Conservation (phyloP, 2,113 vertebrate species). For the Sterna hirundo region DNA sequence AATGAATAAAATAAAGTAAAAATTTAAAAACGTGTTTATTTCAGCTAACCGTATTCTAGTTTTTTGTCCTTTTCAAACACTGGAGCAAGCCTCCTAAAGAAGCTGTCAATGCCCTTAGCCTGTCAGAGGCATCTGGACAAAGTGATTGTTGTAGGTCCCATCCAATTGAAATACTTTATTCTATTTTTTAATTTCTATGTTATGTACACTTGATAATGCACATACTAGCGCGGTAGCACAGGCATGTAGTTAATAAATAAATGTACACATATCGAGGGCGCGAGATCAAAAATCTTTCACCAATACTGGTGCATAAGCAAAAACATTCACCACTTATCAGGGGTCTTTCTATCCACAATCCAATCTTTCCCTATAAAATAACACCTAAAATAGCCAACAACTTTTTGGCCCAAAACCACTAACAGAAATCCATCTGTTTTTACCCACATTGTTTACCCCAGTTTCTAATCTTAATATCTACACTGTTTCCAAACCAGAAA, state of each 20-base stretch:
- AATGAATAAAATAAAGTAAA: not conserved
- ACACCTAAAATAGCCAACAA: not conserved
- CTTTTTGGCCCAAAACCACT: not conserved
- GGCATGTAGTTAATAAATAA: not conserved
- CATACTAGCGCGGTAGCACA: not conserved
- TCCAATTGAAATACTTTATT: not conserved
- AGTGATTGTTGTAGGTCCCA: not conserved
- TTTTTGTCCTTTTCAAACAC: not conserved
- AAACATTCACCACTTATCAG: not conserved
- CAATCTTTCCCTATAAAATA: not conserved
- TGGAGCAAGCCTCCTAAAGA: not conserved
- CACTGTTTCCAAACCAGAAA: not conserved
- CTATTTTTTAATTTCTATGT: not conserved
- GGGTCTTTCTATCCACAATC: not conserved
- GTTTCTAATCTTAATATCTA: not conserved
- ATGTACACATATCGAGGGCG: not conserved
- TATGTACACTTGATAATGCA: not conserved
- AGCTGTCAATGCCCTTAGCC: accelerated
- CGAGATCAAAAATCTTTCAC: not conserved
- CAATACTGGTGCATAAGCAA: not conserved
- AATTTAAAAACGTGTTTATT: not conserved
- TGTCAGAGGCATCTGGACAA: not conserved
- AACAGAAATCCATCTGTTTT: not conserved
- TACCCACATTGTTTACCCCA: not conserved
- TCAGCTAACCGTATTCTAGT: not conserved